Conservation (phyloP, 2,888 invertebrate genomes). For the Cheilosia vulpina region DNA sequence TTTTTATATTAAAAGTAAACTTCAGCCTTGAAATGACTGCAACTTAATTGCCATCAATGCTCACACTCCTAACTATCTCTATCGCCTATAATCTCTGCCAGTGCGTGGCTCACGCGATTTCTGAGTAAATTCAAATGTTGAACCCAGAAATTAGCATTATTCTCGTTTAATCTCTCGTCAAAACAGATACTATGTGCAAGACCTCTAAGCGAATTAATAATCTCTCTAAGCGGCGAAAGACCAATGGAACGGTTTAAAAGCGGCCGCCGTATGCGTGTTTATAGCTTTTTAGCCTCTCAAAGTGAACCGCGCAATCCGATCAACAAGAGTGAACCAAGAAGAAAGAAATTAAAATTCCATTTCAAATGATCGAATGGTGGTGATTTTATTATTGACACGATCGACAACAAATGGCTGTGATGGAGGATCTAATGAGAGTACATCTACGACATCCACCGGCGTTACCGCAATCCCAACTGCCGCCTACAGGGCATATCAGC, state of each 20-base stretch:
- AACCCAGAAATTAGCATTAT: constrained; percentile 37
- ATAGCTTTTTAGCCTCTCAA: constrained; percentile 53
- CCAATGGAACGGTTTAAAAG: constrained; percentile 56
- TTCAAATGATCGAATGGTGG: constrained; percentile 84
- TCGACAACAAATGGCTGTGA: constrained; percentile 81
- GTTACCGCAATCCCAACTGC: constrained; percentile 81
- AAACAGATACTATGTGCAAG: constrained; percentile 47
- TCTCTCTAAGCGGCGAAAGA: constrained; percentile 21
- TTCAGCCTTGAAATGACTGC: constrained; percentile 35
- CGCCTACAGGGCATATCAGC: constrained; percentile 69
- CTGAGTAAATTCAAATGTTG: constrained; percentile 52
- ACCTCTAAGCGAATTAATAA: constrained; percentile 21
- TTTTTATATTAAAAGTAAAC: too few relatives aligned
- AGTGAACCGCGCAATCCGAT: constrained; percentile 22
- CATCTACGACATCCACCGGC: constrained; percentile 82
- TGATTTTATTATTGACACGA: constrained; percentile 84
- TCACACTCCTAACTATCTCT: constrained; percentile 41
- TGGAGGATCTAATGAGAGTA: constrained; percentile 79
- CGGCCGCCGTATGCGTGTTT: constrained; percentile 31
- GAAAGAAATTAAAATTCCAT: constrained; percentile 75
- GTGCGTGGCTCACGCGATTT: constrained; percentile 69
- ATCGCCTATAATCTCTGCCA: constrained; percentile 36
- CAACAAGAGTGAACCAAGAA: constrained; percentile 53
- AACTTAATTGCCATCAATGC: constrained; percentile 40
- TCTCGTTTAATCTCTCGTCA: constrained; percentile 5